Percentiles rank a stretch among this genome's conserved stretches.
Evolutionary conservation across 2,113 vertebrate species (phyloP).

Genomic region (Ophthalmolycus amberensis): DNA sequence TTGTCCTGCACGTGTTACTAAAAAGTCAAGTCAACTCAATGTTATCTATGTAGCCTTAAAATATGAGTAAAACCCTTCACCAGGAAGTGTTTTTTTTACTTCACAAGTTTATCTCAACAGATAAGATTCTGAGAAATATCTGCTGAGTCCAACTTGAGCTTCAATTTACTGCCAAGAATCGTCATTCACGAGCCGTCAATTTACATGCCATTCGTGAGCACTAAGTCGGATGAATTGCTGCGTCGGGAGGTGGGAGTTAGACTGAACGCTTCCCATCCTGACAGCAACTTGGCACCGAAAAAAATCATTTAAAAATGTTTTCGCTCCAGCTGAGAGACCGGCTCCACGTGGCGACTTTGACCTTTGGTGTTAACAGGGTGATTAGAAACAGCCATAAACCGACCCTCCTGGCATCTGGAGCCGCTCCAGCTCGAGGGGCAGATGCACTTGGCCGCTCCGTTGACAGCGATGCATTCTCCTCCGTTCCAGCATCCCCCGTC

Average conservation of each 20-base stretch:
- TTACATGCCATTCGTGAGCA: neutral
- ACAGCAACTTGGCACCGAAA: constrained; percentile 7
- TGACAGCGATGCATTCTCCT: constrained; percentile 86
- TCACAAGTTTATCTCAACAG: neutral
- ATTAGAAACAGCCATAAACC: constrained; percentile 71
- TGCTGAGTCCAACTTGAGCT: neutral
- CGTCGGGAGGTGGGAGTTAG: too few species aligned
- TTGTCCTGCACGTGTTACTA: neutral
- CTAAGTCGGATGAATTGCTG: neutral
- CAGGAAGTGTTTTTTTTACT: neutral
- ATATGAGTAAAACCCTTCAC: neutral
- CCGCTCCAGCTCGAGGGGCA: constrained; percentile 89
- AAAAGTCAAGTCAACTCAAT: neutral
- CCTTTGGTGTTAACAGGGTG: constrained; percentile 26
- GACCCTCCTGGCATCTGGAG: constrained; percentile 89
- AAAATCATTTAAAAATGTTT: constrained; percentile 5
- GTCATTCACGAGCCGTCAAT: neutral
- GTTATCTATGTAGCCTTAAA: neutral
- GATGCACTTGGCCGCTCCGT: constrained; percentile 85
- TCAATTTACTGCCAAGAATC: neutral
- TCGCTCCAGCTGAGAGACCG: constrained; percentile 23
- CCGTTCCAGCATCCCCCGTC: constrained; percentile 89
- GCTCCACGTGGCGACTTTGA: constrained; percentile 45
- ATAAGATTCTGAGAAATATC: neutral
- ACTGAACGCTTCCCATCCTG: neutral